These are phyloP conservation scores for Deroplatys truncata DNA, from an alignment of 2,888 invertebrate species.

Conservation along the genomic window DNA sequence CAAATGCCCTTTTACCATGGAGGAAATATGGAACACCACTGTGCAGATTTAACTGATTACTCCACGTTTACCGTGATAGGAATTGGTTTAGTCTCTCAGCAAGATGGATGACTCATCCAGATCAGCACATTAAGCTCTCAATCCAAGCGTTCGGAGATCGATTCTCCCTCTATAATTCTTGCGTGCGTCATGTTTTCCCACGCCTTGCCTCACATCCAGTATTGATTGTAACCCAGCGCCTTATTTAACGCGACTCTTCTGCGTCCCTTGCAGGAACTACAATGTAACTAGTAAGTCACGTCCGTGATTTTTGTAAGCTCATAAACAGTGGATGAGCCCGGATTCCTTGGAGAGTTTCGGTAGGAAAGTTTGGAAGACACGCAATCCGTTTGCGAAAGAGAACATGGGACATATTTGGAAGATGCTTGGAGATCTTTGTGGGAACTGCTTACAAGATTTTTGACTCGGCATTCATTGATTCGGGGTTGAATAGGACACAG, in stretches of 20 bases:
- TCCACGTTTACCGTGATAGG: not conserved
- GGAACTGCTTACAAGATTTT: too few relatives aligned
- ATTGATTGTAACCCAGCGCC: not conserved
- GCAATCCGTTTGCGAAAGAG: too few relatives aligned
- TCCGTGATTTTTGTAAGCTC: too few relatives aligned
- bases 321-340: too few relatives aligned
- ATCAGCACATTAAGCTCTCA: not conserved
- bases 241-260: not conserved
- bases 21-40: not conserved
- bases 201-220: not conserved
- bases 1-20: too few relatives aligned
- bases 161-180: not conserved
- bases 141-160: not conserved
- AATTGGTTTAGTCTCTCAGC: not conserved
- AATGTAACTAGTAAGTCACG: not conserved
- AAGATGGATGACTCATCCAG: not conserved
- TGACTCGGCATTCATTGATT: too few relatives aligned
- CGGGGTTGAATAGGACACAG: too few relatives aligned
- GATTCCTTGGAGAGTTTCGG: too few relatives aligned
- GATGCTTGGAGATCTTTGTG: too few relatives aligned
- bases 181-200: not conserved
- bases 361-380: too few relatives aligned
- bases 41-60: too few relatives aligned
- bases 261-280: not conserved
- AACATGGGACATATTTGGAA: too few relatives aligned